These are phyloP conservation scores for Leptoclinus maculatus DNA, from an alignment of 2,797 vertebrate species.

Conservation along the genomic window DNA sequence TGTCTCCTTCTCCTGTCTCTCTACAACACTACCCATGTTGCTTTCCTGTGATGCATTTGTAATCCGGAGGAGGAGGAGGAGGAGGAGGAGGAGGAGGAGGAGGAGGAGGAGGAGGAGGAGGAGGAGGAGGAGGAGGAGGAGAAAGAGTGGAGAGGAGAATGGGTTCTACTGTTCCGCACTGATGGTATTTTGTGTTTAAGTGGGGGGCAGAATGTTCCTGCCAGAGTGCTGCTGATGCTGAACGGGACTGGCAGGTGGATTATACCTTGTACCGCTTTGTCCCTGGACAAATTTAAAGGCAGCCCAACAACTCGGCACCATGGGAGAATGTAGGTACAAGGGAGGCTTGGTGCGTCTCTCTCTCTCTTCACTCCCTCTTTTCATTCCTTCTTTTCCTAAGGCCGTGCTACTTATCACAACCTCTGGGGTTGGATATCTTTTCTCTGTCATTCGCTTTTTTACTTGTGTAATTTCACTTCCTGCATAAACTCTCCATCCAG, in stretches of 20 bases:
- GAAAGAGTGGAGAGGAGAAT: conserved; percentile 60
- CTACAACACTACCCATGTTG: conserved; percentile 60
- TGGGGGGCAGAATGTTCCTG: conserved; percentile 83
- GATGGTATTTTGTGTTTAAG: conserved; percentile 85
- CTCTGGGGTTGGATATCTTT: neutral
- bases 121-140: conserved; percentile 38
- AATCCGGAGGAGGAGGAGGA: conserved; percentile 58
- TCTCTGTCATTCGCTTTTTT: conserved; percentile 1
- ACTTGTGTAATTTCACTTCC: conserved; percentile 11
- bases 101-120: conserved; percentile 6
- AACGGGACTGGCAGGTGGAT: conserved; percentile 85
- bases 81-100: conserved; percentile 39
- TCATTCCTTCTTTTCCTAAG: neutral
- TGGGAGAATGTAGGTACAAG: conserved; percentile 63
- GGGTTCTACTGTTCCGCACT: conserved; percentile 79
- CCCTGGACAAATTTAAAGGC: conserved; percentile 85
- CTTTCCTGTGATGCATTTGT: conserved; percentile 69
- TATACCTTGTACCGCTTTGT: conserved; percentile 82
- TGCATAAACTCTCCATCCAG: neutral
- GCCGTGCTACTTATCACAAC: conserved; percentile 23
- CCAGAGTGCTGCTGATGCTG: conserved; percentile 79
- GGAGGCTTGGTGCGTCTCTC: conserved; percentile 34
- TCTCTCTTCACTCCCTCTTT: conserved; percentile 33
- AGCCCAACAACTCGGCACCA: conserved; percentile 72
- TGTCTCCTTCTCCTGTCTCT: conserved; percentile 50